Evolutionary conservation across 2,113 vertebrate genomes (phyloP), one percentile per base, ranked within the genome.

Genomic region (Ammospiza caudacuta): DNA sequence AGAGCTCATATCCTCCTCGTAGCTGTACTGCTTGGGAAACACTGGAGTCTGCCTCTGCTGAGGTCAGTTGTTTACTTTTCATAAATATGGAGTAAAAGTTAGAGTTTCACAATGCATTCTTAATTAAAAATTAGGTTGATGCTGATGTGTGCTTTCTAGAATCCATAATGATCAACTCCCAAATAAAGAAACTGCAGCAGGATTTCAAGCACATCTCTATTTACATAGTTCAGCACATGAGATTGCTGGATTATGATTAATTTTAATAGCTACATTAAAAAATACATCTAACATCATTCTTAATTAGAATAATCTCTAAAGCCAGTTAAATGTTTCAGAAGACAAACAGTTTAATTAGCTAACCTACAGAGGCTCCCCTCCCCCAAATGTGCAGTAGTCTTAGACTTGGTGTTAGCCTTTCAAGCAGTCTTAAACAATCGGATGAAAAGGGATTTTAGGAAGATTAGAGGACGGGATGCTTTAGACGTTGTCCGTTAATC

Each of bases 381-480:
- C 98, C 98, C 98, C 98, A 98, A 98, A 98, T 98, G 98, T 98
- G 98, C 98, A 94, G 96, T 96, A 97, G 97, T 98, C 95, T 97
- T 96, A 98, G 97, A 98, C 98, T 98, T 98, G 97, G 98, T 98
- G 98, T 99, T 99, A 99, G 98, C 98, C 98, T 99, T 99, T 99
- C 99, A 99, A 98, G 98, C 99, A 98, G 99, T 98, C 99, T 99
- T 99, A 98, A 99, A 99, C 99, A 99, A 99, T 99, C 97, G 98
- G 98, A 99, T 99, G 99, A 99, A 99, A 99, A 98, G 99, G 99
- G 99, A 99, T 99, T 99, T 99, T 99, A 99, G 99, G 98, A 98
- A 99, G 99, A 99, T 99, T 99, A 99, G 98, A 98, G 98, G 97
- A 98, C 80, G 98, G 98, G 98, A 99, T 98, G 98, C 98, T 99